These are phyloP conservation scores for Drosophila mauritiana DNA, from an alignment of 1,140 invertebrate species.

Conservation along the genomic window DNA sequence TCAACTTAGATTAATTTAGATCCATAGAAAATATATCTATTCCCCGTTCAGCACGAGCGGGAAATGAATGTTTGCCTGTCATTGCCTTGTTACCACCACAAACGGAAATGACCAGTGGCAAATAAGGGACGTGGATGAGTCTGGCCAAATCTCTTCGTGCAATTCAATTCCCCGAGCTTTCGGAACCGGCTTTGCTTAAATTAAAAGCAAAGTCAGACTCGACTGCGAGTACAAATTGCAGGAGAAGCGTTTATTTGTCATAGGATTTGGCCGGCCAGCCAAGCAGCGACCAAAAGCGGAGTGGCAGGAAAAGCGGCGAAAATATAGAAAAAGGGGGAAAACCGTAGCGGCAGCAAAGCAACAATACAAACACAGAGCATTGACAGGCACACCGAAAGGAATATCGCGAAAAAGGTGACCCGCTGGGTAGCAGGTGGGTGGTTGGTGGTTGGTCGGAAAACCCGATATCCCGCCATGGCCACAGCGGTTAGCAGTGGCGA, in stretches of 20 bases:
- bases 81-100: conserved; percentile 5
- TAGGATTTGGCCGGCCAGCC: conserved; percentile 65
- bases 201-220: conserved; percentile 72
- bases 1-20: no score
- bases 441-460: conserved; percentile 9
- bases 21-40: not conserved
- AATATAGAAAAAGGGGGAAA: not conserved
- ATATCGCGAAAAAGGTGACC: conserved; percentile 8
- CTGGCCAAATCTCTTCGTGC: conserved; percentile 28
- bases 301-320: conserved; percentile 1
- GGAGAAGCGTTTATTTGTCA: conserved; percentile 78
- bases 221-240: conserved; percentile 65
- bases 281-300: conserved; percentile 25
- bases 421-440: not conserved
- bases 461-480: conserved; percentile 50
- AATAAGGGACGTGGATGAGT: not conserved
- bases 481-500: conserved; percentile 78
- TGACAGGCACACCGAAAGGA: conserved; percentile 43
- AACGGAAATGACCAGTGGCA: not conserved
- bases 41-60: not conserved
- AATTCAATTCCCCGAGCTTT: conserved; percentile 44
- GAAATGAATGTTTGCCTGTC: conserved; percentile 21
- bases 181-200: conserved; percentile 60
- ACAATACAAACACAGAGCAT: conserved; percentile 69
- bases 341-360: conserved; percentile 58